Evolutionary conservation across 1,140 invertebrate species (phyloP), one percentile per base, ranked within the genome.

Genomic region (Odontomachus brunneus): DNA sequence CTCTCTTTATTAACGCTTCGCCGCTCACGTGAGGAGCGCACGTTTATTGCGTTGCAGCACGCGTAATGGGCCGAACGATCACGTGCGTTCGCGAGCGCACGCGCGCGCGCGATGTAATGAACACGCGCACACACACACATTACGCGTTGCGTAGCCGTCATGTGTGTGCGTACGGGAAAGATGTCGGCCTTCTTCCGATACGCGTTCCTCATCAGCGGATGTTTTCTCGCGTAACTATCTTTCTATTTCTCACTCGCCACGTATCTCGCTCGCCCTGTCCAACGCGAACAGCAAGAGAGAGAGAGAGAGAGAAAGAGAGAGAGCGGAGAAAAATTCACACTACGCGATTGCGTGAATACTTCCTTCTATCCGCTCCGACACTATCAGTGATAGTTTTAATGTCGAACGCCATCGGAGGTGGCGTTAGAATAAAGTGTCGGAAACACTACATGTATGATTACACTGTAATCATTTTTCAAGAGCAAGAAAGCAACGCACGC

Each of bases 11-110:
- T 24, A 3, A 53, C 19, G 57, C 38, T 75, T 53, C 26, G 48
- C 33, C 62, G 19, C 62, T 15, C 74, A n/a, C 44, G 48, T 55
- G 62, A 76, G 44, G 26, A 24, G 14, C n/a, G 0, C 57, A 22
- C 48, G 60, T 76, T 66, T 67, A 76, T 76, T 76, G 62, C 74
- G n/a, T 24, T 19, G 73, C 22, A 14, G n/a, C 5, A 33, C 19
- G 44, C 19, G 22, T 53, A 53, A 67, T 29, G 15, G 59, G 1
- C n/a, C n/a, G 73, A 14, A 38, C 29, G 17, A 22, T 33, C 57
- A 44, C 15, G 12, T 76, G 62, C 38, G 38, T 7, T 44, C 3
- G 38, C 9, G 38, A 44, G 38, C 38, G 29, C 29, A 33, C n/a
- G n/a, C n/a, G n/a, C n/a, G 38, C 38, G 38, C 9, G 38, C 19